Percentiles rank a stretch among this genome's conserved stretches.
These are phyloP conservation scores for Sarcophaga variegata DNA, from an alignment of 2,888 invertebrate genomes.

Conservation along the genomic window DNA sequence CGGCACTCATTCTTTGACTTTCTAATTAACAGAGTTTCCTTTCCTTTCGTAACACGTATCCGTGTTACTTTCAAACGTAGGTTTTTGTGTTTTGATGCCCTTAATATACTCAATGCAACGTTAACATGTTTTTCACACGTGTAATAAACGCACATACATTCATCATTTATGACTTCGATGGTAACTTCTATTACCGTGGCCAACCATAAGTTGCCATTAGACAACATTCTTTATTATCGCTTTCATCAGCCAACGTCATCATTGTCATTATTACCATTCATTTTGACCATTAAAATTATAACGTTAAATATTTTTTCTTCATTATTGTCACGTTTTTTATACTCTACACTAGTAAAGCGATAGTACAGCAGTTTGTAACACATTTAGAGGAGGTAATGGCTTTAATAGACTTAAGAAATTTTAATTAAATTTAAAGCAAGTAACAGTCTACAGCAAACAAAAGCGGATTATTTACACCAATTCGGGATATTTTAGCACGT, in stretches of 20 bases:
- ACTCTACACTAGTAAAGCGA: background rate
- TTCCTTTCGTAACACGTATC: background rate
- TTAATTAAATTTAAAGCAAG: too few species aligned
- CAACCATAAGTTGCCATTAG: background rate
- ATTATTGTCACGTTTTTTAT: slow-evolving; percentile 44
- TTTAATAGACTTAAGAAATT: too few species aligned
- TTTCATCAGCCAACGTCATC: slow-evolving; percentile 15
- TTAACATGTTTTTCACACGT: slow-evolving; percentile 3
- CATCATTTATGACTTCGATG: background rate
- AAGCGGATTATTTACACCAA: too few species aligned
- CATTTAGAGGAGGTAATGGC: too few species aligned
- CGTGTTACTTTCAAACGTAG: background rate
- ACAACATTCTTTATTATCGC: slow-evolving; percentile 18
- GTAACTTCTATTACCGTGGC: slow-evolving; percentile 6
- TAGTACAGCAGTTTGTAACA: background rate
- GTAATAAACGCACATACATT: background rate
- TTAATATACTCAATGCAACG: background rate
- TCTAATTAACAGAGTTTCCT: slow-evolving; percentile 41
- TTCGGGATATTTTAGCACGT: too few species aligned
- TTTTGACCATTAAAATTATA: slow-evolving; percentile 50
- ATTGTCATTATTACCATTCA: slow-evolving; percentile 28
- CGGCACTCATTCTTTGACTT: slow-evolving; percentile 11
- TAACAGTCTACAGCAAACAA: too few species aligned
- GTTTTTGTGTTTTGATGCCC: background rate
- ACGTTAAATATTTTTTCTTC: slow-evolving; percentile 37